phyloP scores from a whole-genome alignment of 2,888 invertebrate genomes.

The Cryptocephalus primarius region DNA sequence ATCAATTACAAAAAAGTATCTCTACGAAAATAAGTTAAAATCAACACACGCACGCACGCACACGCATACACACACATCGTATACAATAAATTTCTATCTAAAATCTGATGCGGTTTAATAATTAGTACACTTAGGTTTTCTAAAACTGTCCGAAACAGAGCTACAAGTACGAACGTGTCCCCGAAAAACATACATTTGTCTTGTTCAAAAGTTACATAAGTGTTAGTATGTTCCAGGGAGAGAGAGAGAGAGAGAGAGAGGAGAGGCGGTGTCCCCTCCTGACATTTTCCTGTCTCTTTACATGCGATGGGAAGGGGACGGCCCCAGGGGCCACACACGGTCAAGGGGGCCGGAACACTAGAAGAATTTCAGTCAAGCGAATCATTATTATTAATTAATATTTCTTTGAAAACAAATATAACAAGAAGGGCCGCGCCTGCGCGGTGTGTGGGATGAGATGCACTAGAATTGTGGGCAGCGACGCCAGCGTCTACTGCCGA shows the following conservation, averaged over 20 bases:
- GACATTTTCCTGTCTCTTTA: neutral
- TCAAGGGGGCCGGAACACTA: conserved; percentile 3
- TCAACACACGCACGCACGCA: too few relatives aligned
- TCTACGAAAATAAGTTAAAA: too few relatives aligned
- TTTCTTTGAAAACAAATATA: conserved; percentile 12
- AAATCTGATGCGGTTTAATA: too few relatives aligned
- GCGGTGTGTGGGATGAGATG: conserved; percentile 21
- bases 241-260: conserved; percentile 1
- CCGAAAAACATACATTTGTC: neutral
- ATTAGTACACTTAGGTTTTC: too few relatives aligned
- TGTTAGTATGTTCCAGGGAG: conserved; percentile 1
- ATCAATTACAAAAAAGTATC: too few relatives aligned
- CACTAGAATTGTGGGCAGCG: conserved; percentile 12
- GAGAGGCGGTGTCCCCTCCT: too few relatives aligned
- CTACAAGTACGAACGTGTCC: too few relatives aligned
- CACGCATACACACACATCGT: too few relatives aligned
- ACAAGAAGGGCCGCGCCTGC: conserved; percentile 36
- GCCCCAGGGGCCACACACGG: too few relatives aligned
- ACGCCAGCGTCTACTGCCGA: conserved; percentile 48
- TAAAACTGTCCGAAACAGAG: too few relatives aligned
- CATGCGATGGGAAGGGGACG: too few relatives aligned
- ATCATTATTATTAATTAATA: conserved; percentile 13
- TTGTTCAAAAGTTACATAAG: neutral
- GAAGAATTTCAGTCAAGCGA: conserved; percentile 35
- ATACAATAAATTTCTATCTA: too few relatives aligned